These are phyloP conservation scores for Pteronotus mesoamericanus DNA, from an alignment of 2,797 vertebrate species.

Conservation along the genomic window DNA sequence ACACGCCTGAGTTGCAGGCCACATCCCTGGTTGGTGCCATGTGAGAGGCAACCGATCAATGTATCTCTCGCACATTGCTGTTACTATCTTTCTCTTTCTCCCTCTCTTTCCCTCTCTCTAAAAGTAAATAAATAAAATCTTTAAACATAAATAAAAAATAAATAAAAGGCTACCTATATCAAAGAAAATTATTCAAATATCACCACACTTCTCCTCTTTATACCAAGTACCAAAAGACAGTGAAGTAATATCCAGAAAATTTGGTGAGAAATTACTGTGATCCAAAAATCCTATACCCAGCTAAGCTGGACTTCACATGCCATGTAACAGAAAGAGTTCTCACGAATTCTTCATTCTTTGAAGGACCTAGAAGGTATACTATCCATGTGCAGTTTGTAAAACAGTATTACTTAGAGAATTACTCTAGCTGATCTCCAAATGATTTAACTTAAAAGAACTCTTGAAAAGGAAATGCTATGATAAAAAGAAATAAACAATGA, in stretches of 20 bases:
- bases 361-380: neutral
- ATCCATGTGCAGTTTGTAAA: neutral
- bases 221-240: neutral
- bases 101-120: neutral
- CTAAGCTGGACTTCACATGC: neutral
- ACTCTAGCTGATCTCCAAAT: neutral
- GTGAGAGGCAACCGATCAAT: neutral
- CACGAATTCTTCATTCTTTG: neutral
- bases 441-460: neutral
- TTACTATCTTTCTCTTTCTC: neutral
- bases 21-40: neutral
- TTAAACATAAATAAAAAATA: too few species aligned
- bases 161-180: neutral
- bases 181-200: neutral
- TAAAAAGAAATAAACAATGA: neutral
- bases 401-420: neutral
- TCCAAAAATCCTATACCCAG: neutral
- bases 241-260: neutral
- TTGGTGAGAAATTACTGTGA: neutral
- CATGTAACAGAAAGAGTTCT: neutral
- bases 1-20: neutral
- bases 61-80: neutral
- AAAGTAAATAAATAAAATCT: neutral
- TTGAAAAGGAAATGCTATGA: neutral
- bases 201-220: neutral